Conservation (phyloP, 2,888 invertebrate species). For the Chrysina gloriosa region DNA sequence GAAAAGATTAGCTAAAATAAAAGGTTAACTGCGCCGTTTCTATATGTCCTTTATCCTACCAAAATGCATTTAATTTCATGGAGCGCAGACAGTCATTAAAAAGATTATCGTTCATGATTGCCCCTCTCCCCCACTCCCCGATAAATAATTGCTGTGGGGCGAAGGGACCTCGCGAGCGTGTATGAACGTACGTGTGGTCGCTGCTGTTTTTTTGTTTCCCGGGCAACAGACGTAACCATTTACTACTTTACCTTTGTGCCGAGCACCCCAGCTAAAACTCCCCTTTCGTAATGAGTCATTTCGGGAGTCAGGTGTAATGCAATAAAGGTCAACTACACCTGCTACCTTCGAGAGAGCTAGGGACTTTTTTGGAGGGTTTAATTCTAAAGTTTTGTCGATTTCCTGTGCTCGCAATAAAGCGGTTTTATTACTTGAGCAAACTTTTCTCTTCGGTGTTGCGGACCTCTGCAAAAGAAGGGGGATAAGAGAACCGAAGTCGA, state of each 20-base stretch:
- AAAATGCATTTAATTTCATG: conserved; percentile 27
- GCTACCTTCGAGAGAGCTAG: conserved; percentile 20
- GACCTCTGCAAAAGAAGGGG: too few relatives aligned
- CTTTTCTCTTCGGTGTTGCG: neutral
- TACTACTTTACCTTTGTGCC: neutral
- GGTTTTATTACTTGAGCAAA: conserved; percentile 15
- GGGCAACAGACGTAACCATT: conserved; percentile 24
- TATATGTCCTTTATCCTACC: too few relatives aligned
- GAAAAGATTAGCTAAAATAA: too few relatives aligned
- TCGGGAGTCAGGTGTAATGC: conserved; percentile 19
- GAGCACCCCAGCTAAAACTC: conserved; percentile 17
- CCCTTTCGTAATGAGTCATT: conserved; percentile 31
- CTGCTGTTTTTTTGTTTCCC: conserved; percentile 23
- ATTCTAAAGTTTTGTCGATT: conserved; percentile 28
- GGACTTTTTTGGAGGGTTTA: conserved; percentile 9
- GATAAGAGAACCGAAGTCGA: too few relatives aligned
- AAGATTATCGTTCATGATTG: conserved; percentile 34
- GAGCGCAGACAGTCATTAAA: conserved; percentile 17
- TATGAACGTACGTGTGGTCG: too few relatives aligned
- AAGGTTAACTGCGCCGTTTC: too few relatives aligned
- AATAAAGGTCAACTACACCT: conserved; percentile 32
- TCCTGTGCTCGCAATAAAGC: conserved; percentile 6
- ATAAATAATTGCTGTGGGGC: conserved; percentile 20
- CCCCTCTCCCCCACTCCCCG: too few relatives aligned
- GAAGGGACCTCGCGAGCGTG: neutral